Evolutionary conservation across 2,888 invertebrate genomes (phyloP).

Genomic region (Yponomeuta sedellus): DNA sequence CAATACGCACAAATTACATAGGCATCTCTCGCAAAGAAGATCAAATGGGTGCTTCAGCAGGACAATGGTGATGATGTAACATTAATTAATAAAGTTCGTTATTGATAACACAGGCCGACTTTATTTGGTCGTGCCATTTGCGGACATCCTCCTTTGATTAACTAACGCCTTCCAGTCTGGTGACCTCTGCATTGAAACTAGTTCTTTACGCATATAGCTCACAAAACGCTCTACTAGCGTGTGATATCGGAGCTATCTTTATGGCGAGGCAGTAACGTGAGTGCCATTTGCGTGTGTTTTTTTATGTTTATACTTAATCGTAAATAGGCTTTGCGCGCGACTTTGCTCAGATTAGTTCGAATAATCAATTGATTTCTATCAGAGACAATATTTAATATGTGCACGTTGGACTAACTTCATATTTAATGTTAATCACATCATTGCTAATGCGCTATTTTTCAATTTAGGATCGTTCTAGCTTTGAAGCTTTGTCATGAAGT

Average conservation of each 20-base stretch:
- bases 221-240: neutral
- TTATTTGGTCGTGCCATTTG: no score
- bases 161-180: no score
- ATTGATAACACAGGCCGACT: no score
- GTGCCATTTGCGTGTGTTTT: constrained; percentile 59
- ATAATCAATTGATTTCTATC: no score
- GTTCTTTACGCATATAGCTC: no score
- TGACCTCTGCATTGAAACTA: no score
- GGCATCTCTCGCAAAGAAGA: no score
- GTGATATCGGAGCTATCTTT: constrained; percentile 47
- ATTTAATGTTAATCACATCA: neutral
- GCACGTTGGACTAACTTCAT: neutral
- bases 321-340: neutral
- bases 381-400: neutral
- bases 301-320: constrained; percentile 40
- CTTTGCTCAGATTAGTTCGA: neutral
- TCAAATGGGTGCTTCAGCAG: no score
- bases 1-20: no score
- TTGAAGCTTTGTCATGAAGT: neutral
- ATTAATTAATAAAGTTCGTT: no score
- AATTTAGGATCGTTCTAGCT: neutral
- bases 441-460: neutral
- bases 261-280: constrained; percentile 47
- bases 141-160: no score
- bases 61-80: no score